phyloP scores from a whole-genome alignment of 2,113 vertebrate species.

The Chaenocephalus aceratus region DNA sequence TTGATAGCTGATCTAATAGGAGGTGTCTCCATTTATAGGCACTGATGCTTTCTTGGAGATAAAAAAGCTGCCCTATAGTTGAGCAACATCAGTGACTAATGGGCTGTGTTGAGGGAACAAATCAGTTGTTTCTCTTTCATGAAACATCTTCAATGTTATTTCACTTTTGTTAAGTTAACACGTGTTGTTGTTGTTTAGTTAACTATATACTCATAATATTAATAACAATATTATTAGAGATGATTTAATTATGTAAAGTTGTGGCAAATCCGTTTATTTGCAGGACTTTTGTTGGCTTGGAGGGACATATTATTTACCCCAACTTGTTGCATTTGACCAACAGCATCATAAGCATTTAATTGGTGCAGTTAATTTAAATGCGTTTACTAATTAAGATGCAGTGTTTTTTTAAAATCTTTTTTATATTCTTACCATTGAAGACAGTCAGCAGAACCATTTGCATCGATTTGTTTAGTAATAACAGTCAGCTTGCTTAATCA shows the following conservation, averaged over 20 bases:
- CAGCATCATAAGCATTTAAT: background rate
- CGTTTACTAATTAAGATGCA: background rate
- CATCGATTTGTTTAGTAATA: background rate
- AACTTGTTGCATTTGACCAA: background rate
- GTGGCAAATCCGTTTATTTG: background rate
- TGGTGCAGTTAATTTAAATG: background rate
- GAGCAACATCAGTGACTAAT: slow-evolving; percentile 39
- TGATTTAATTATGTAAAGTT: background rate
- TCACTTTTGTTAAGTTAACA: background rate
- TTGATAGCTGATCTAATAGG: slow-evolving; percentile 48
- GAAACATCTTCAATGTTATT: background rate
- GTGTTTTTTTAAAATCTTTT: too few species aligned
- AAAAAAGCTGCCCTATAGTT: slow-evolving; percentile 4
- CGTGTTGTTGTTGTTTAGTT: background rate
- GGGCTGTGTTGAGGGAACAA: background rate
- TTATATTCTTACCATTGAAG: background rate
- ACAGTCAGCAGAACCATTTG: background rate
- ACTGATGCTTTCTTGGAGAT: slow-evolving; percentile 39
- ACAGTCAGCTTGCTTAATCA: background rate
- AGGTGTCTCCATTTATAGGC: slow-evolving; percentile 33
- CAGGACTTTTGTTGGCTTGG: background rate
- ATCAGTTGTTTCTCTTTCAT: background rate
- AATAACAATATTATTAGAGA: background rate
- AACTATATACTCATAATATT: too few species aligned
- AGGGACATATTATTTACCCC: background rate